Percentiles rank a stretch among this genome's conserved stretches.
These are phyloP conservation scores for Sebastes minor DNA, from an alignment of 2,797 vertebrate species.

Conservation along the genomic window DNA sequence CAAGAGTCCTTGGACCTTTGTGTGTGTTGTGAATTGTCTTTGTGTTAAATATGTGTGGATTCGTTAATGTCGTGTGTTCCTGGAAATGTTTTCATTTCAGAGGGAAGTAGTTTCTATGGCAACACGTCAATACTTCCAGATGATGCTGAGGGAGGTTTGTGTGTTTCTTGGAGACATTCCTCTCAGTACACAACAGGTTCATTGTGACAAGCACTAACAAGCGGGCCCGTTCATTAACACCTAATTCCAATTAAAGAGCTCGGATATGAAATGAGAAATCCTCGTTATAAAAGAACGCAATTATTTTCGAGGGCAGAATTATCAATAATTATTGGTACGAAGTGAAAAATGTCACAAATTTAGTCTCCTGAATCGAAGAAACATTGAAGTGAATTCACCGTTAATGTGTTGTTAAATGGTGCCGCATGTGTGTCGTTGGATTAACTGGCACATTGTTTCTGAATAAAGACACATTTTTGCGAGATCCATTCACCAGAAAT, in stretches of 20 bases:
- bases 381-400: background rate
- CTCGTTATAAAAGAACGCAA: background rate
- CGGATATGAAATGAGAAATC: background rate
- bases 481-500: background rate
- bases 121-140: conserved; percentile 37
- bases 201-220: conserved; percentile 47
- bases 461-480: background rate
- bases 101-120: conserved; percentile 58
- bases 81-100: conserved; percentile 41
- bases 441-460: background rate
- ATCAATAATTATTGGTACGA: background rate
- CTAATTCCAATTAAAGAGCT: conserved; percentile 14
- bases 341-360: background rate
- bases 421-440: background rate
- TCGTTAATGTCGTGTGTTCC: background rate
- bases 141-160: conserved; percentile 22
- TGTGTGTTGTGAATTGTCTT: background rate
- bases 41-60: conserved; percentile 2
- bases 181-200: conserved; percentile 30
- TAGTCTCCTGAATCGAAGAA: background rate
- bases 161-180: conserved; percentile 33
- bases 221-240: conserved; percentile 36
- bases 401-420: background rate
- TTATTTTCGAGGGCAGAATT: background rate
- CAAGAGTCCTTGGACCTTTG: conserved; percentile 1